These are phyloP conservation scores for Anoplopoma fimbria DNA, from an alignment of 2,113 vertebrate species.

Conservation along the genomic window DNA sequence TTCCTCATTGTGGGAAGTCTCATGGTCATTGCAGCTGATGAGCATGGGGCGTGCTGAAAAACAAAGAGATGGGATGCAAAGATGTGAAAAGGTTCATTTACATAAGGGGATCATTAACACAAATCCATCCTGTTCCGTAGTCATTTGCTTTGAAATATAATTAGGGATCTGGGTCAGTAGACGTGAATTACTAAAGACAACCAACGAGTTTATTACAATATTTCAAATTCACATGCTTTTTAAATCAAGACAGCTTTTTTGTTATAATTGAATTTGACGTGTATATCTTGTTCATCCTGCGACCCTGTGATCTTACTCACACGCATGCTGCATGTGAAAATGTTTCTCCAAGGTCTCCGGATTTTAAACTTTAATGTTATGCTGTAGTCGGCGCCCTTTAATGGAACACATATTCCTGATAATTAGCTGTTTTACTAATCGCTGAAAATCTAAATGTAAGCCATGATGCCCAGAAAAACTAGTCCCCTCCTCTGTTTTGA, in stretches of 20 bases:
- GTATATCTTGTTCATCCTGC: background rate
- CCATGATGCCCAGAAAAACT: background rate
- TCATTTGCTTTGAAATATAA: slow-evolving; percentile 58
- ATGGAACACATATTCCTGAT: background rate
- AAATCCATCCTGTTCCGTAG: slow-evolving; percentile 41
- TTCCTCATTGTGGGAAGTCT: slow-evolving; percentile 62
- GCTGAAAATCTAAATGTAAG: background rate
- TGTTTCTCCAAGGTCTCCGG: background rate
- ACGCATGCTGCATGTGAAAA: background rate
- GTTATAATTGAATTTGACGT: background rate
- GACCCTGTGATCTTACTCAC: background rate
- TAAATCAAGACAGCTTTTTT: background rate
- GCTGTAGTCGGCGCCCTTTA: background rate
- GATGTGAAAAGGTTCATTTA: slow-evolving; percentile 68
- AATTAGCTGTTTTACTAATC: background rate
- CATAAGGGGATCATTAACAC: slow-evolving; percentile 67
- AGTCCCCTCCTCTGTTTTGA: background rate
- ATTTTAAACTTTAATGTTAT: background rate
- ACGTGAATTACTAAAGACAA: slow-evolving; percentile 24
- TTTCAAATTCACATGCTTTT: slow-evolving; percentile 7
- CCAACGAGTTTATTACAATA: background rate
- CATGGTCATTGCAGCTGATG: slow-evolving; percentile 68
- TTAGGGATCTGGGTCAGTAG: slow-evolving; percentile 27
- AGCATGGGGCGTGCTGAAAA: slow-evolving; percentile 49
- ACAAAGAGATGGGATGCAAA: slow-evolving; percentile 64